These are phyloP conservation scores for Dasyprocta punctata DNA, from an alignment of 2,113 vertebrate species.

Conservation along the genomic window DNA sequence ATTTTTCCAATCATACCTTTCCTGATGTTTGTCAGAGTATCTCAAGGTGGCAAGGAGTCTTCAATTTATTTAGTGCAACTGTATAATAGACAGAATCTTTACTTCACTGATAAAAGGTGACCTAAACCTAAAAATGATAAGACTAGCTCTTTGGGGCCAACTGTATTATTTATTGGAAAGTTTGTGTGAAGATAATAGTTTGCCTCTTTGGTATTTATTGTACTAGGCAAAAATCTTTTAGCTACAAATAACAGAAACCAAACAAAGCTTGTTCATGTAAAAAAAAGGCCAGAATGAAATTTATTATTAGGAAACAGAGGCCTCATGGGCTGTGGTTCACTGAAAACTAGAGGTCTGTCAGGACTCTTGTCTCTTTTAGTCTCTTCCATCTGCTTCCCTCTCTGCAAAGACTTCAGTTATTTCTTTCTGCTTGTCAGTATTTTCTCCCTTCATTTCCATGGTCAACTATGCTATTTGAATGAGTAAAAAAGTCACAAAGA, in stretches of 20 bases:
- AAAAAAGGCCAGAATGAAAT: neutral
- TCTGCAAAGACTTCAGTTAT: neutral
- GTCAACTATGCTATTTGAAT: neutral
- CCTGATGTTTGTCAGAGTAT: neutral
- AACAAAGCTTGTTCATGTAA: neutral
- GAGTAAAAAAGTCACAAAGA: neutral
- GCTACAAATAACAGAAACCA: slow-evolving; percentile 10
- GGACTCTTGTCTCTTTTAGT: neutral
- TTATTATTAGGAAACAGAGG: neutral
- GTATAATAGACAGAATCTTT: neutral
- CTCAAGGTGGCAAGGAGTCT: neutral
- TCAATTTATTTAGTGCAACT: neutral
- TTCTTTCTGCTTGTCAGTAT: neutral
- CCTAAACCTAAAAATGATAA: neutral
- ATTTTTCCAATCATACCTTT: slow-evolving; percentile 8
- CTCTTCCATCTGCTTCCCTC: neutral
- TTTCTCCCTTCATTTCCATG: neutral
- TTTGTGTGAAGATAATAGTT: neutral
- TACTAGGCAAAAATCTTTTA: neutral
- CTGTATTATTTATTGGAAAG: neutral
- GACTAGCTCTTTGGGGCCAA: neutral
- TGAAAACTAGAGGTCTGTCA: no score
- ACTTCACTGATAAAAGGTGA: neutral
- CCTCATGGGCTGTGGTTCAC: neutral
- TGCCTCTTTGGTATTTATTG: neutral